Base-by-base conservation (phyloP, 2,113 vertebrate genomes). In the Petrocephalus zakoni region DNA sequence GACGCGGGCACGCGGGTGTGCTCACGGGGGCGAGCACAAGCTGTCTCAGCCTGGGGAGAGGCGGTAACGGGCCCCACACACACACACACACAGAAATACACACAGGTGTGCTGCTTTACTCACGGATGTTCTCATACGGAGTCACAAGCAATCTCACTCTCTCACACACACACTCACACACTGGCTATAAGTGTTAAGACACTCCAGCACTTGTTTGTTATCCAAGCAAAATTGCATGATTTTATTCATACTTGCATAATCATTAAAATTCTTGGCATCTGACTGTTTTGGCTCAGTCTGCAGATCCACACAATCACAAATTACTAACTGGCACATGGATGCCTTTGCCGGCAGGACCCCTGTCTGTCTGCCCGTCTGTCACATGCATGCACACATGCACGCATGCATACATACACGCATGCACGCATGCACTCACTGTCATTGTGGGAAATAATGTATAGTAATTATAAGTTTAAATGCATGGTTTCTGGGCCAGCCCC, bases 351-450 rank as follows among this genome's bases (percentile, higher is more conserved):
- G 51, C 29, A 42, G 29, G 52, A 58, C 72, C 13, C 46, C 49
- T 2, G 17, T 78, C 86, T 42, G 47, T 34, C 87, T 90, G 75
- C 75, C 85, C 19, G n/a, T 25, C 34, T 34, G 88, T 68, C 25
- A 64, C 37, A 87, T 86, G n/a, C 72, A 15, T 42, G 37, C 58
- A 87, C 78, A 89, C 72, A 87, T 21, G 87, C 81, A 89, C 86
- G 51, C 83, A 21, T 53, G 72, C 85, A 88, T n/a, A 72, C 78
- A 83, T 37, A 88, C 68, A 56, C 85, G 47, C 75, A 84, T 51
- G 55, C 86, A 87, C 81, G n/a, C n/a, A n/a, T n/a, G n/a, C n/a
- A n/a, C n/a, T n/a, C 21, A 56, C 68, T 81, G n/a, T 17, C 47
- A n/a, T 21, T 53, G 46, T 34, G n/a, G 15, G 25, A 22, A 53